Base-by-base conservation (phyloP, 2,113 vertebrate genomes). In the Periophthalmus modestus region DNA sequence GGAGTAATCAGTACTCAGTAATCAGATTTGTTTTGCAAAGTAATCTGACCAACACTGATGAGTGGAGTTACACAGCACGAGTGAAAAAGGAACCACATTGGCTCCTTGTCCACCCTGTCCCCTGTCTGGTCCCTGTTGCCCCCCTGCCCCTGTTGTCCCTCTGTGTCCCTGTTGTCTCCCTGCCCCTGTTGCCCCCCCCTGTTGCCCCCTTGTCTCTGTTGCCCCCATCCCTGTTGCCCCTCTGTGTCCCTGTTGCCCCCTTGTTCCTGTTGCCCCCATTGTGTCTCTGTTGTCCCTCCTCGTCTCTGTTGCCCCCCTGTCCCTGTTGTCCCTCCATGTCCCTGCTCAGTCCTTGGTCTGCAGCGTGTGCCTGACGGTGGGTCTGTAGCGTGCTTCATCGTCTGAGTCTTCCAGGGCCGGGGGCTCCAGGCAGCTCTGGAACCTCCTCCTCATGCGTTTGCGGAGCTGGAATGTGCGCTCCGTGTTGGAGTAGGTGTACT, bases 401-500 rank as follows among this genome's bases (percentile, higher is more conserved):
- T 90, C 89, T 0, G 78, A 87, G 0, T 93, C 91, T 9, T 87
- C 90, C 0, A 14, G 61, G 46, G 12, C 57, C 34, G 13, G 63
- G 0, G 90, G 81, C 12, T 83, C 68, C 0, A 87, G 87, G 79
- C 90, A 94, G 68, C 1, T 76, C 14, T 92, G 75, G 39, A 87
- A 91, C 63, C 93, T 96, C 14, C 21, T 79, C 65, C 86, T 48
- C 2, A 94, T 71, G 47, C 95, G 89, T 63, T 92, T 74, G 72
- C 57, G 91, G 59, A 97, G 67, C 80, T 77, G 71, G 69, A 96
- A 90, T 58, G 89, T 88, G 43, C 91, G 90, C 70, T 92, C 91
- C 0, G 93, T 90, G 12, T 92, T 91, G 0, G 91, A 90, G 65
- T 80, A 74, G 4, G 83, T 91, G 72, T 75, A 89, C 76, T 96